phyloP scores from a whole-genome alignment of 2,888 invertebrate species.

The Pimpla rufipes region DNA sequence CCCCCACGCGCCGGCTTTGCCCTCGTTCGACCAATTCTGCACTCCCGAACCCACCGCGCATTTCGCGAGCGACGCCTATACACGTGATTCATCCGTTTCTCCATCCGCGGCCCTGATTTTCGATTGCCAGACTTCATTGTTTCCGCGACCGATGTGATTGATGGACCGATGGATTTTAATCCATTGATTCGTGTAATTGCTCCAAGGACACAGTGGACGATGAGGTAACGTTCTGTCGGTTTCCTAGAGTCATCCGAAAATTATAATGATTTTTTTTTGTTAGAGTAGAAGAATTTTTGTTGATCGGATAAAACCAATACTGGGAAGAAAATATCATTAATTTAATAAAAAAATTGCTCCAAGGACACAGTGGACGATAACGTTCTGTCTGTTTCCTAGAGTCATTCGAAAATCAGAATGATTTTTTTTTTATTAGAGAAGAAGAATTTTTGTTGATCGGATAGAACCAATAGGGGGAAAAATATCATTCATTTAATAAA shows the following conservation, averaged over 20 bases:
- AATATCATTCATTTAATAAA: too few species aligned
- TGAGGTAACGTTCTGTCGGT: too few species aligned
- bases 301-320: too few species aligned
- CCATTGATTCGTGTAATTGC: neutral
- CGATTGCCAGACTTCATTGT: conserved; percentile 66
- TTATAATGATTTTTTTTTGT: too few species aligned
- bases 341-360: too few species aligned
- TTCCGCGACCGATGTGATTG: conserved; percentile 43
- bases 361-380: too few species aligned
- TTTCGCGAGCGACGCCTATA: conserved; percentile 11
- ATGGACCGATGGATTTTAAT: conserved; percentile 37
- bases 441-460: neutral
- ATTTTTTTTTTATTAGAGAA: neutral
- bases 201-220: neutral
- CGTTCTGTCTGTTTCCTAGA: too few species aligned
- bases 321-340: too few species aligned
- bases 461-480: too few species aligned
- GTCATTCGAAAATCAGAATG: too few species aligned
- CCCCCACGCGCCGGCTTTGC: neutral
- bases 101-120: conserved; percentile 58
- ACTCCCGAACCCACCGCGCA: conserved; percentile 50
- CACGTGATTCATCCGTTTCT: conserved; percentile 59
- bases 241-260: too few species aligned
- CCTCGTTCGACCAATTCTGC: conserved; percentile 59
- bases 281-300: neutral